A percentile compares a stretch with the other conserved stretches of the same genome.
Evolutionary conservation across 35 echinoderm and acorn worm genomes (phyloP).

Genomic region (Stichopus chloronotus): DNA sequence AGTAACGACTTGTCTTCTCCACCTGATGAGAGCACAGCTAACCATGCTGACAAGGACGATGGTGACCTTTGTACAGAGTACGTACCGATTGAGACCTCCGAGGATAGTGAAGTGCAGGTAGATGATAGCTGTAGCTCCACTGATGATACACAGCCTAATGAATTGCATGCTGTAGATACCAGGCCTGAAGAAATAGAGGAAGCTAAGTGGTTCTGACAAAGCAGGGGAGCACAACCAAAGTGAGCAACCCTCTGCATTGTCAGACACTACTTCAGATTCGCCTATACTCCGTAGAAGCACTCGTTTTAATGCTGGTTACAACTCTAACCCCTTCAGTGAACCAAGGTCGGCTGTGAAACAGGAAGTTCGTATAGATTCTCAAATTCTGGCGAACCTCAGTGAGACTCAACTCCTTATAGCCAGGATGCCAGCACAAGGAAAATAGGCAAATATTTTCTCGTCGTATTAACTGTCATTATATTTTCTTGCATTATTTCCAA

Average conservation of each 20-base stretch:
- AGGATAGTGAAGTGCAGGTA: background rate
- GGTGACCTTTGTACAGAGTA: too few species aligned
- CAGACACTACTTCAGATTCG: background rate
- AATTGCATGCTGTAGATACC: too few species aligned
- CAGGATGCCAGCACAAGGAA: slow-evolving; percentile 20
- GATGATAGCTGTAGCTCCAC: too few species aligned
- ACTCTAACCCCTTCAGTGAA: slow-evolving; percentile 26
- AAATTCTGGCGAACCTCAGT: slow-evolving; percentile 21
- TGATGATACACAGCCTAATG: background rate
- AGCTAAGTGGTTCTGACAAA: slow-evolving; percentile 27
- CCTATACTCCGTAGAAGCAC: slow-evolving; percentile 18
- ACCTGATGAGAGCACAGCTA: too few species aligned
- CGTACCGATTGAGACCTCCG: background rate
- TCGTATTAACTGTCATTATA: too few species aligned
- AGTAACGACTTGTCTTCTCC: background rate
- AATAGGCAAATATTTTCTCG: too few species aligned
- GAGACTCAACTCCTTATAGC: slow-evolving; percentile 38
- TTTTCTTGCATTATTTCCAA: too few species aligned
- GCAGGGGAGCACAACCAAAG: background rate
- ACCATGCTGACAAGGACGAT: too few species aligned
- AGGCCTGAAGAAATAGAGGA: too few species aligned
- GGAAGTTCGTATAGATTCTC: slow-evolving; percentile 1
- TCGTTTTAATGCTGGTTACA: background rate
- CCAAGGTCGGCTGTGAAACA: slow-evolving; percentile 10
- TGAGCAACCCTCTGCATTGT: background rate